Evolutionary conservation across 2,113 vertebrate species (phyloP), one percentile per base, ranked within the genome.

Genomic region (Cariama cristata): DNA sequence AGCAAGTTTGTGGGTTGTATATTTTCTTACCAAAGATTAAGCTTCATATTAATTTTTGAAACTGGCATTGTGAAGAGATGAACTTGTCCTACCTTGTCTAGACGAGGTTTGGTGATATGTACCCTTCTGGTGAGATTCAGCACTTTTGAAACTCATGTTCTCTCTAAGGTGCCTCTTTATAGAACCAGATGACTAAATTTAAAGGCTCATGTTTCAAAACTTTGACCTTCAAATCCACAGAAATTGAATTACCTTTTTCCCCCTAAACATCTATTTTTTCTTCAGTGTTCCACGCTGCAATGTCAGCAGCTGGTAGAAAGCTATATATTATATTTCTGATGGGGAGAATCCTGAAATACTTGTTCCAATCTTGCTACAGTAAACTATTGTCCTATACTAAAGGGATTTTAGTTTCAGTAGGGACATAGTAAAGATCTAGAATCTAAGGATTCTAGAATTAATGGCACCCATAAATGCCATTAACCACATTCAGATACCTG

Each of bases 231-330:
- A 53, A 13, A 22, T 53, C 38, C 8, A 15, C 30, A 44, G 23
- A 69, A 49, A 33, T 10, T 74, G 40, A 20, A 71, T 66, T 97
- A 98, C 98, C 98, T 98, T 42, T 40, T 33, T 3, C 98, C 79
- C 90, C 97, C 42, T 98, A 64, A 60, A 97, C 92, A 77, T 97
- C 93, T 42, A 71, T 23, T 58, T 63, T 89, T 38, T 80, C 81
- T 18, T 96, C 82, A 33, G 86, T 79, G 59, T 94, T 96, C 98
- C 98, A 99, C 74, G 3, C 32, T 66, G 28, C 11, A 44, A 23
- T 55, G 40, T 55, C 62, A 80, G 77, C 62, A 80, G 62, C 24
- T 66, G n/a, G n/a, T 33, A 56, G n/a, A 76, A 58, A 86, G 28
- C 14, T 49, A 66, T 44, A 28, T n/a, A 30, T 49, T 67, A 28